A percentile compares a stretch with the other conserved stretches of the same genome.
phyloP scores from a whole-genome alignment of 2,113 vertebrate species.

The Bufo gargarizans region DNA sequence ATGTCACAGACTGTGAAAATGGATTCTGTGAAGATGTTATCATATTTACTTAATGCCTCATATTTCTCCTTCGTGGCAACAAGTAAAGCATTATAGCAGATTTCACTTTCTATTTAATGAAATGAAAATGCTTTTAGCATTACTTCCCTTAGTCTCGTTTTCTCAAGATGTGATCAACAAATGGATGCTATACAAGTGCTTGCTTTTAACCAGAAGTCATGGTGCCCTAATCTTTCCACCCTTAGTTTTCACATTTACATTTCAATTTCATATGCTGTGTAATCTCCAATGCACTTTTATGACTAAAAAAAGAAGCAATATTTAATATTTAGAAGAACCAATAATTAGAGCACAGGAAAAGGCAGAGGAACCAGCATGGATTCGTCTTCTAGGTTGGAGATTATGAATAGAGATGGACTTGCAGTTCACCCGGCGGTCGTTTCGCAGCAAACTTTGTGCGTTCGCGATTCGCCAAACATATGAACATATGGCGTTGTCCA shows the following conservation, averaged over 20 bases:
- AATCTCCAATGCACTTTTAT: conserved; percentile 23
- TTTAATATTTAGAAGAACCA: conserved; percentile 25
- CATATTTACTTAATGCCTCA: not conserved
- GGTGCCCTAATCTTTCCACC: not conserved
- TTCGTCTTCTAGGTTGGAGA: not conserved
- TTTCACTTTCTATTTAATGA: not conserved
- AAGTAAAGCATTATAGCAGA: not conserved
- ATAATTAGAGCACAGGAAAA: not conserved
- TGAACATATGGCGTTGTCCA: too few species aligned
- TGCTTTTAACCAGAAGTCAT: not conserved
- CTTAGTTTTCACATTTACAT: not conserved
- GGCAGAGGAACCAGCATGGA: not conserved
- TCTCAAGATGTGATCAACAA: not conserved
- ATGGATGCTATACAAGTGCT: not conserved
- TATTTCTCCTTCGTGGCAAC: not conserved
- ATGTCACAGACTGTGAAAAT: not conserved
- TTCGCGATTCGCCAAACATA: too few species aligned
- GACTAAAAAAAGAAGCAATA: conserved; percentile 19
- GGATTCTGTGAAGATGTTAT: not conserved
- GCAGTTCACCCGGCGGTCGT: too few species aligned
- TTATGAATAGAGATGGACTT: not conserved
- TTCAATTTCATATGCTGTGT: not conserved
- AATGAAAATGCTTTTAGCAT: not conserved
- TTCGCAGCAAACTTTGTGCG: too few species aligned
- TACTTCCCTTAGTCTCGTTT: not conserved